These are phyloP conservation scores for Rhamphomyia laevipes DNA, from an alignment of 2,888 invertebrate genomes.

Conservation along the genomic window DNA sequence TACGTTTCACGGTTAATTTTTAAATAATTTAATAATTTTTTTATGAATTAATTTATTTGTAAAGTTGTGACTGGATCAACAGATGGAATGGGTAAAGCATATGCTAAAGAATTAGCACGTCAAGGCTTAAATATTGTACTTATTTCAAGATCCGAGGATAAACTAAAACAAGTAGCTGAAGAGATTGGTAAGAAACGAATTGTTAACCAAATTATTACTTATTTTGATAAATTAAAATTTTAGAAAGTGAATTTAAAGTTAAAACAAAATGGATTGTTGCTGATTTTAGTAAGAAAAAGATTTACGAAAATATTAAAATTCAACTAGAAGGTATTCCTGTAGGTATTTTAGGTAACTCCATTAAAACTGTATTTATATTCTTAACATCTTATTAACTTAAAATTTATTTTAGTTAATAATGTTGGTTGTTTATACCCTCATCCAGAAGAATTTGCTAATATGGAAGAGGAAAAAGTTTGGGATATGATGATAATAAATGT, in stretches of 20 bases:
- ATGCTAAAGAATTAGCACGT: slow-evolving; percentile 64
- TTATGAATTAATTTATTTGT: too few relatives aligned
- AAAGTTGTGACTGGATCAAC: slow-evolving; percentile 83
- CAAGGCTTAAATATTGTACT: slow-evolving; percentile 65
- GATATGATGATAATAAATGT: slow-evolving; percentile 78
- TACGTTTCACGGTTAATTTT: too few relatives aligned
- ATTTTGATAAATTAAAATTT: too few relatives aligned
- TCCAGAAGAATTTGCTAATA: slow-evolving; percentile 61
- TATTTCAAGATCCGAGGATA: slow-evolving; percentile 61
- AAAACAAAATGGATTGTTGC: slow-evolving; percentile 59
- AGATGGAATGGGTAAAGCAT: slow-evolving; percentile 82
- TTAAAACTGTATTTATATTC: too few relatives aligned
- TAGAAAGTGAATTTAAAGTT: slow-evolving; percentile 44
- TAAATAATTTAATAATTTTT: too few relatives aligned
- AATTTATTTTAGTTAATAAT: slow-evolving; percentile 51
- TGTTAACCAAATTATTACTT: background rate
- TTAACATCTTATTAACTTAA: too few relatives aligned
- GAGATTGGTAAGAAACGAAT: slow-evolving; percentile 57
- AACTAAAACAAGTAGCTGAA: slow-evolving; percentile 51
- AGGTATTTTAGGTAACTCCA: slow-evolving; percentile 65
- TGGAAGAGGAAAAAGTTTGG: slow-evolving; percentile 57
- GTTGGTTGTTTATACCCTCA: slow-evolving; percentile 40
- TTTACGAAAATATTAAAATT: slow-evolving; percentile 56
- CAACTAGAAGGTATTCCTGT: slow-evolving; percentile 60
- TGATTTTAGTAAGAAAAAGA: slow-evolving; percentile 64